A percentile compares a stretch with the other conserved stretches of the same genome.
phyloP scores from a whole-genome alignment of 2,113 vertebrate genomes.

The Eonycteris spelaea region DNA sequence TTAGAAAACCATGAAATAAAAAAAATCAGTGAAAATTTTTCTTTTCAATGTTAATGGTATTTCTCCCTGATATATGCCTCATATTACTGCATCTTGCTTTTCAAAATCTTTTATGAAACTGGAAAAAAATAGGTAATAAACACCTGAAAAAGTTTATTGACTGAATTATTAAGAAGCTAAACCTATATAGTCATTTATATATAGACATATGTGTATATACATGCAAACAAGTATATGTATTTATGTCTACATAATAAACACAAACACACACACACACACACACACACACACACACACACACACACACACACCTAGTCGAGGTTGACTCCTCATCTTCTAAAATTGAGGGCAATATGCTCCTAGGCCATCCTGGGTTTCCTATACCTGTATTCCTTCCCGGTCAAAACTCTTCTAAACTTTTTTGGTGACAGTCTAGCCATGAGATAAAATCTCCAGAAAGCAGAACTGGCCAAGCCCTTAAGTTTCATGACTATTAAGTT shows the following conservation, averaged over 20 bases:
- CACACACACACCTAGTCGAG: neutral
- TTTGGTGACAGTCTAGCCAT: neutral
- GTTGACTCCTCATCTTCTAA: neutral
- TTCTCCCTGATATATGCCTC: neutral
- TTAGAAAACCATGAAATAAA: neutral
- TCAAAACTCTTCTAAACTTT: neutral
- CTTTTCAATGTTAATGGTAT: neutral
- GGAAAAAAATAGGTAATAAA: neutral
- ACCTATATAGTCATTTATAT: neutral
- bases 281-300: too few relatives aligned
- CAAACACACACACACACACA: neutral
- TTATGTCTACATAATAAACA: neutral
- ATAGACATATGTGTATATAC: too few relatives aligned
- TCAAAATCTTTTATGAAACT: neutral
- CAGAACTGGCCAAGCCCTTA: neutral
- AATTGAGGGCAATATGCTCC: neutral
- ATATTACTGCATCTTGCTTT: neutral
- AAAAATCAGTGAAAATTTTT: neutral
- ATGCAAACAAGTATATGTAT: neutral
- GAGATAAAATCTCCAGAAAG: neutral
- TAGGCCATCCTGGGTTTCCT: neutral
- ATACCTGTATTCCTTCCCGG: neutral
- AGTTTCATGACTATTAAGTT: neutral
- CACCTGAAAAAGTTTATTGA: neutral
- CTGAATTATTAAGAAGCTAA: neutral